Evolutionary conservation across 2,888 invertebrate species (phyloP).

Genomic region (Trissolcus brochymenae): DNA sequence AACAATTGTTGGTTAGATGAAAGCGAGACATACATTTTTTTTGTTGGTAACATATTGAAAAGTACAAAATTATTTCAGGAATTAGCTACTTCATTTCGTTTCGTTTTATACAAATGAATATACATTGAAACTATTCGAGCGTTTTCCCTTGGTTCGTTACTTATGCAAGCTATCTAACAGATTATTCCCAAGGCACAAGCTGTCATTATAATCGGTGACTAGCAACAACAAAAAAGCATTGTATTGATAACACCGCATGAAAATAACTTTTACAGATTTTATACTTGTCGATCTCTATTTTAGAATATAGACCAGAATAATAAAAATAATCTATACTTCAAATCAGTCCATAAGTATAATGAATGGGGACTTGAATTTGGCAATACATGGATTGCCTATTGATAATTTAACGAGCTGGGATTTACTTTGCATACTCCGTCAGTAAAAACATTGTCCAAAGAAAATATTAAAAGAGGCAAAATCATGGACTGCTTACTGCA

Average conservation of each 20-base stretch:
- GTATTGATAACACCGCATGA: conserved; percentile 40
- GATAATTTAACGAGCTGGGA: background rate
- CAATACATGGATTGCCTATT: conserved; percentile 17
- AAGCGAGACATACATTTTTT: background rate
- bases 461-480: no score
- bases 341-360: background rate
- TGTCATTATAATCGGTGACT: conserved; percentile 41
- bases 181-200: conserved; percentile 45
- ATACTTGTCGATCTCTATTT: conserved; percentile 29
- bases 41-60: background rate
- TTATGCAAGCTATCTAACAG: conserved; percentile 13
- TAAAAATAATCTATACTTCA: conserved; percentile 16
- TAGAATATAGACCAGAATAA: conserved; percentile 37
- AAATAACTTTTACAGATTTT: conserved; percentile 47
- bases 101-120: conserved; percentile 18
- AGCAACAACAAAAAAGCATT: conserved; percentile 33
- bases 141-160: conserved; percentile 13
- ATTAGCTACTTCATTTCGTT: background rate
- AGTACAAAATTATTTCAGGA: background rate
- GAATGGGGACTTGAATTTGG: conserved; percentile 9
- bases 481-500: background rate
- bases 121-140: conserved; percentile 20
- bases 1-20: no score
- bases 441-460: no score
- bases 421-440: background rate